Evolutionary conservation across 2,888 invertebrate genomes (phyloP), one percentile per base, ranked within the genome.

Genomic region (Epinotia brunnichana): DNA sequence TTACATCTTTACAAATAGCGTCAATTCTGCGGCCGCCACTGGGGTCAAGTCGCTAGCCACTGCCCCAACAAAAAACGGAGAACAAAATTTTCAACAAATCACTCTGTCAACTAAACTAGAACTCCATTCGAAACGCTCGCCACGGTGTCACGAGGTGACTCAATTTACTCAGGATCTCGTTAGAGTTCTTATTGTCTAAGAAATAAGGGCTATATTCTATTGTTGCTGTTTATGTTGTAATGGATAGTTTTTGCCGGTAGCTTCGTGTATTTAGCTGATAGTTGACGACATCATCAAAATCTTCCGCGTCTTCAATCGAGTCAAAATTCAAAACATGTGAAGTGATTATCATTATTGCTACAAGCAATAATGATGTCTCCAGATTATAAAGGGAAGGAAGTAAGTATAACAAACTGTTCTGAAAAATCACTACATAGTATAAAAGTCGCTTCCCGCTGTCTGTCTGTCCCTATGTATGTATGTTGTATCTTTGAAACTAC

Each of bases 51-150:
- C 48, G 48, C 4, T 48, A 7, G 48, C 56, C 35, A 48, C 56
- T n/a, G 44, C n/a, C 17, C 53, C 19, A 29, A 35, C 53, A 67
- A 68, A 73, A 68, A 68, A 39, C 57, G 24, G 51, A 39, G 67
- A 62, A 62, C 67, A n/a, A n/a, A n/a, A n/a, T n/a, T n/a, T n/a
- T n/a, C n/a, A n/a, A n/a, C n/a, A 63, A 68, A 51, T 63, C 72
- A 73, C 21, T 73, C 41, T 62, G 68, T 68, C 72, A 68, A 68
- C 13, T 57, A 68, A 70, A 73, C 41, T 62, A 60, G 62, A 69
- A 24, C 54, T 21, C 17, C 62, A 70, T 74, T 74, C 35, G 74
- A 44, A 13, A 24, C 74, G 57, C 70, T 54, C 41, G 48, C 17
- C 48, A 21, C 39, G 39, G 51, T 59, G 67, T 70, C 70, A 70